Evolutionary conservation across 2,888 invertebrate species (phyloP), one percentile per base, ranked within the genome.

Genomic region (Drosophila algonquin): DNA sequence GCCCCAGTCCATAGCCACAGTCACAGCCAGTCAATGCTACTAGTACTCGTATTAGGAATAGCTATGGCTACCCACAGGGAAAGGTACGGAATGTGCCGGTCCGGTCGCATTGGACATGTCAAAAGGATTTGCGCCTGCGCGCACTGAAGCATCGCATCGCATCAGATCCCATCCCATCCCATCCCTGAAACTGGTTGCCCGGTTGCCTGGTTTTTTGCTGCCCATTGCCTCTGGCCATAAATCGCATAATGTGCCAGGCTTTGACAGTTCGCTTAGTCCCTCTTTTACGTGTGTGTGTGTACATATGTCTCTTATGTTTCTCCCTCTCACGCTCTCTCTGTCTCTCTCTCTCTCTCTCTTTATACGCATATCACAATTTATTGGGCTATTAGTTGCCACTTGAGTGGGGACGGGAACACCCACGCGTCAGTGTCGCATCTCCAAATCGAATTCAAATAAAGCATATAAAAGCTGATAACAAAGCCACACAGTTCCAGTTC

Each of bases 331-430:
- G 2, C 21, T 21, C 21, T 21, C 24, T n/a, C 21, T 21, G 3
- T 3, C 21, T n/a, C n/a, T 24, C 24, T 24, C 24, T 24, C 24
- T 24, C 50, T 60, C 35, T 62, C 21, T 48, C 57, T 47, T 52
- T 44, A 51, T 27, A 48, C 40, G 40, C 55, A 56, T 54, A 81
- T 63, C 75, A 64, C 67, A 75, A 75, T 84, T 86, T 80, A 89
- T 89, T 76, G 75, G 80, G 62, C 82, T 77, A 86, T 87, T 86
- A 86, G 82, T 79, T 78, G 89, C 84, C 80, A 81, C 78, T 88
- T 81, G 78, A 81, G 81, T 71, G 75, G 75, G 73, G 67, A 73
- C 52, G 55, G 65, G 75, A 63, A 81, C 84, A 85, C 88, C 84
- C 87, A 88, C 85, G 73, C 75, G 7, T 40, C 14, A 12, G 35